Conservation (phyloP, 92 coral and sea anemone genomes). For the Actinernus sp. region DNA sequence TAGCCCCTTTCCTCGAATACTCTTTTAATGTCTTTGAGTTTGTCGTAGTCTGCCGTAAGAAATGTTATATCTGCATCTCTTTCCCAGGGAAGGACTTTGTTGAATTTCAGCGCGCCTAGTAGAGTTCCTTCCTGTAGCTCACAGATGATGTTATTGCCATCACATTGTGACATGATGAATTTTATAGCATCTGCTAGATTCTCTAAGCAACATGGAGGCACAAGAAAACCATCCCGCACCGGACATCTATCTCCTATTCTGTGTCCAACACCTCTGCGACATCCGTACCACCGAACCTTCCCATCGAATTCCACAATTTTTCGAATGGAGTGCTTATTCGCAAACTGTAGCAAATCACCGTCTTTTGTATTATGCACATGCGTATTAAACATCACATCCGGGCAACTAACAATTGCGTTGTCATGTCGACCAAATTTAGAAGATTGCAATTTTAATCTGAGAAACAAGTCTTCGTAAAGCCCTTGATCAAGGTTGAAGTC, state of each 20-base stretch:
- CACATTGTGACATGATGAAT: slow-evolving; percentile 84
- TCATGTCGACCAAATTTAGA: slow-evolving; percentile 21
- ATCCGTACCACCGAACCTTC: slow-evolving; percentile 84
- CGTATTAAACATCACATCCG: slow-evolving; percentile 81
- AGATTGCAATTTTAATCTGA: slow-evolving; percentile 53
- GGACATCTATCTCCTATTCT: slow-evolving; percentile 70
- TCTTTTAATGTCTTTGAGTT: slow-evolving; percentile 36
- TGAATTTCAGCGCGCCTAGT: slow-evolving; percentile 84
- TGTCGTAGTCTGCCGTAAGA: slow-evolving; percentile 69
- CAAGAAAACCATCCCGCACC: slow-evolving; percentile 63
- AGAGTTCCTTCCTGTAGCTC: slow-evolving; percentile 94
- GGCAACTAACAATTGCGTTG: slow-evolving; percentile 77
- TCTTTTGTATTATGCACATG: slow-evolving; percentile 23
- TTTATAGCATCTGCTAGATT: slow-evolving; percentile 89
- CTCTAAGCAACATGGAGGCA: slow-evolving; percentile 94
- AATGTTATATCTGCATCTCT: slow-evolving; percentile 90
- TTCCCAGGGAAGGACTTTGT: slow-evolving; percentile 89
- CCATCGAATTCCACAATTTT: slow-evolving; percentile 81
- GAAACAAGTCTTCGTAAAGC: slow-evolving; percentile 71
- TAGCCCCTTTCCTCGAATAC: slow-evolving; percentile 62
- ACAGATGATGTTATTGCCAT: slow-evolving; percentile 57
- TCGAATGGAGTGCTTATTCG: slow-evolving; percentile 63
- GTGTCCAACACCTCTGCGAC: slow-evolving; percentile 74
- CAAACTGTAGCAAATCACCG: slow-evolving; percentile 54
- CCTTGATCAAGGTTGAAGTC: slow-evolving; percentile 36